Evolutionary conservation across 2,113 vertebrate genomes (phyloP).

Genomic region (Oophaga pumilio): DNA sequence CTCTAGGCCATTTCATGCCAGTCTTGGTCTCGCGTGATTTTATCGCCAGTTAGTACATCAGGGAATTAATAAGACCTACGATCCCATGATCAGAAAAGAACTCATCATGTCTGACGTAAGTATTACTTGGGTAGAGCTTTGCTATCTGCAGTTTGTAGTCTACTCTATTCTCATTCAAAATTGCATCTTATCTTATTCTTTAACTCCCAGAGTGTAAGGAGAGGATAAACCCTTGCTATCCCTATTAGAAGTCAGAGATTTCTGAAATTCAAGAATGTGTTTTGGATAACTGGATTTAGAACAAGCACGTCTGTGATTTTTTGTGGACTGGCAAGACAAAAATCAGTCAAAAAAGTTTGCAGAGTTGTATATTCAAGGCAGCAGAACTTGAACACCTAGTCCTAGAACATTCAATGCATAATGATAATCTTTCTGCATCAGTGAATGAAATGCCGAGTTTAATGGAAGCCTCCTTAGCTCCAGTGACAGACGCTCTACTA

Average conservation of each 20-base stretch:
- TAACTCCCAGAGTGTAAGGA: conserved; percentile 3
- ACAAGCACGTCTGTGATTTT: not conserved
- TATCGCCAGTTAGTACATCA: too few species aligned
- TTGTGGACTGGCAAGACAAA: not conserved
- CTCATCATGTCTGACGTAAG: not conserved
- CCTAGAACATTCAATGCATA: conserved; percentile 80
- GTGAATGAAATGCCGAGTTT: conserved; percentile 30
- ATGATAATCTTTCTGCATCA: conserved; percentile 58
- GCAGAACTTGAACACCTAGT: conserved; percentile 66
- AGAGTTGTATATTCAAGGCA: not conserved
- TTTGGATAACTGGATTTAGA: not conserved
- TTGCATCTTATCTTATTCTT: not conserved
- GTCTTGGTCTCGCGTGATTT: too few species aligned
- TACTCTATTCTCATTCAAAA: conserved; percentile 12
- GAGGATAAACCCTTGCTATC: not conserved
- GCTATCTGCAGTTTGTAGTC: not conserved
- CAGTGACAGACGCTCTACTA: not conserved
- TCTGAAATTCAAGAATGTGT: not conserved
- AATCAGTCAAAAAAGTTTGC: not conserved
- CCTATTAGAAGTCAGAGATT: not conserved
- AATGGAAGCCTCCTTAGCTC: conserved; percentile 12
- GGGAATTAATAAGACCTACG: too few species aligned
- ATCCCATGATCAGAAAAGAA: not conserved
- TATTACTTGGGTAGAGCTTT: not conserved
- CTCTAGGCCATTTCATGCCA: too few species aligned